A percentile compares a stretch with the other conserved stretches of the same genome.
phyloP scores from a whole-genome alignment of 2,888 invertebrate genomes.

The Poecilus cupreus region DNA sequence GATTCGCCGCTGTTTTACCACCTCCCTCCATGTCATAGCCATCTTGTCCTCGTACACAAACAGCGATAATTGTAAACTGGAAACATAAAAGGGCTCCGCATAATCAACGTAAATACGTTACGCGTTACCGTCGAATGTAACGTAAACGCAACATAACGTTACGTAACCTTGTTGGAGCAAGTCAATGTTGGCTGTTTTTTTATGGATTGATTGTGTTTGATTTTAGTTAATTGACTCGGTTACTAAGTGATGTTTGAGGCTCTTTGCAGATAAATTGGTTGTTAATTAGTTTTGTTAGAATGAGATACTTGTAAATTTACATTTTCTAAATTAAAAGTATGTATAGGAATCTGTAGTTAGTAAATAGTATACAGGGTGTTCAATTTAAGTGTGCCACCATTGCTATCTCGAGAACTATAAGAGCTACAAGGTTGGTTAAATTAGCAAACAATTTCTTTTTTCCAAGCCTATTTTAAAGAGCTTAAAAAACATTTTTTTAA shows the following conservation, averaged over 20 bases:
- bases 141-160: neutral
- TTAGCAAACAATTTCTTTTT: too few species aligned
- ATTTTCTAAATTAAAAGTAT: too few species aligned
- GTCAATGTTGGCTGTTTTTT: neutral
- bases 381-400: too few species aligned
- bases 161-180: neutral
- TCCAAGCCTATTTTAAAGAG: too few species aligned
- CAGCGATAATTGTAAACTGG: conserved; percentile 22
- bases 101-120: conserved; percentile 45
- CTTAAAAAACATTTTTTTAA: too few species aligned
- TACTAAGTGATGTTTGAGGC: neutral
- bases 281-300: too few species aligned
- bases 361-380: too few species aligned
- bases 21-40: neutral
- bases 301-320: too few species aligned
- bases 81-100: conserved; percentile 11
- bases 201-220: conserved; percentile 24
- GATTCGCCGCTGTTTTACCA: neutral
- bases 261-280: too few species aligned
- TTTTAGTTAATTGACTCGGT: neutral
- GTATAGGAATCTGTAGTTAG: too few species aligned
- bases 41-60: conserved; percentile 1
- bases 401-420: too few species aligned
- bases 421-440: too few species aligned
- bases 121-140: neutral